phyloP scores from a whole-genome alignment of 2,888 invertebrate genomes.

The Tachina lurida region DNA sequence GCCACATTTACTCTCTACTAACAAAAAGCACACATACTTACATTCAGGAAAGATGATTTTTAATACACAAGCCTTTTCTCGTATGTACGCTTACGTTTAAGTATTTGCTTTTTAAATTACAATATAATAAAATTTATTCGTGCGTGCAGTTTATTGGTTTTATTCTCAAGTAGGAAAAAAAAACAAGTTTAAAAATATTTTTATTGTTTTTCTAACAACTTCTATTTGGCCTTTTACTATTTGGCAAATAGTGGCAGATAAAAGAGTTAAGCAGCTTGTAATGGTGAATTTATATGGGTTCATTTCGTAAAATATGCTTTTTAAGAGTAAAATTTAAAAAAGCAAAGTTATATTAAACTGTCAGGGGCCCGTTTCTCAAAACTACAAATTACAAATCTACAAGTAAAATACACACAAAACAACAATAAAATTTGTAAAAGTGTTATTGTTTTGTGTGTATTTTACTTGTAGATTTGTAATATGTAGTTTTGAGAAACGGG shows the following conservation, averaged over 20 bases:
- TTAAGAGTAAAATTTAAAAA: neutral
- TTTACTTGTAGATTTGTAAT: no score
- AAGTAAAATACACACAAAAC: no score
- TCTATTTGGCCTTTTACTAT: neutral
- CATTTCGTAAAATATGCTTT: neutral
- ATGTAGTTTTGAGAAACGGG: no score
- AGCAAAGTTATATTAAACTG: no score
- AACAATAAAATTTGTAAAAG: no score
- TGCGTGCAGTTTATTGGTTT: conserved; percentile 66
- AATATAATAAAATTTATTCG: conserved; percentile 57
- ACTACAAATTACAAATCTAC: no score
- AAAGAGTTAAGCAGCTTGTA: neutral
- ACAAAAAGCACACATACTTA: neutral
- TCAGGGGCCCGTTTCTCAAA: no score
- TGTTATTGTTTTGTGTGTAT: no score
- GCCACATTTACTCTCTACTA: conserved; percentile 21
- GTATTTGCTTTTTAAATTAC: conserved; percentile 29
- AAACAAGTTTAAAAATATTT: neutral
- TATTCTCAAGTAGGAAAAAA: neutral
- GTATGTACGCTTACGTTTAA: conserved; percentile 9
- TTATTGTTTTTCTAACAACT: neutral
- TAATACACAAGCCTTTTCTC: neutral
- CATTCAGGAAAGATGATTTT: conserved; percentile 6
- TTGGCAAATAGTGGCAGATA: conserved; percentile 29
- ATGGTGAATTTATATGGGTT: neutral